Conservation (phyloP, 2,113 vertebrate genomes). For the Brachyhypopomus occidentalis region DNA sequence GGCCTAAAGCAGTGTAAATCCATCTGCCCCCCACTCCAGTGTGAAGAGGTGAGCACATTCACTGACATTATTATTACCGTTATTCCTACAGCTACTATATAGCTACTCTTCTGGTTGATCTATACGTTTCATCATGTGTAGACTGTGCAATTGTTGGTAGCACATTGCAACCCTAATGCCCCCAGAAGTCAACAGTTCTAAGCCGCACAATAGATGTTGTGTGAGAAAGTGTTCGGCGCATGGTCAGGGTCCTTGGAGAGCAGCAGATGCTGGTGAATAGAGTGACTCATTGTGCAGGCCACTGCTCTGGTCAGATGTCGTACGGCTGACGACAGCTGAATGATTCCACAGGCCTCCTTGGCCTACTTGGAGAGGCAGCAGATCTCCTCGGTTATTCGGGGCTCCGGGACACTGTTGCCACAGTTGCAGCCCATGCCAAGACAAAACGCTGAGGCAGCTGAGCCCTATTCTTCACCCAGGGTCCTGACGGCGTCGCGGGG, state of each 20-base stretch:
- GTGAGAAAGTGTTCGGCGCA: constrained; percentile 36
- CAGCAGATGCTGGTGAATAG: constrained; percentile 41
- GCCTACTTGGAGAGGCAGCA: constrained; percentile 3
- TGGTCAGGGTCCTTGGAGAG: neutral
- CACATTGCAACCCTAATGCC: neutral
- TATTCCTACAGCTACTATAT: constrained; percentile 16
- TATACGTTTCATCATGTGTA: constrained; percentile 3
- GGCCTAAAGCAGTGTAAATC: constrained; percentile 65
- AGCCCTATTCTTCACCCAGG: neutral
- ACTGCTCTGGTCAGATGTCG: constrained; percentile 35
- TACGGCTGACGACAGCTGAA: constrained; percentile 29
- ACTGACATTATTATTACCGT: neutral
- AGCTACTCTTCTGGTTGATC: neutral
- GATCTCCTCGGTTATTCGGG: neutral
- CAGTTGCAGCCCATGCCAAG: neutral
- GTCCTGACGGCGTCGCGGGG: neutral
- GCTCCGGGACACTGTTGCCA: neutral
- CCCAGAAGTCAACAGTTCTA: constrained; percentile 6
- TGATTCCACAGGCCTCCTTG: neutral
- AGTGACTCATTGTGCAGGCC: constrained; percentile 38
- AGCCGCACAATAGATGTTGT: constrained; percentile 15
- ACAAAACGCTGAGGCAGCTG: neutral
- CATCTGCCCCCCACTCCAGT: constrained; percentile 63
- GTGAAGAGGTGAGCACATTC: constrained; percentile 65
- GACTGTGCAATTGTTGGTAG: neutral